phyloP scores from a whole-genome alignment of 2,797 vertebrate species.

The Chelmon rostratus region DNA sequence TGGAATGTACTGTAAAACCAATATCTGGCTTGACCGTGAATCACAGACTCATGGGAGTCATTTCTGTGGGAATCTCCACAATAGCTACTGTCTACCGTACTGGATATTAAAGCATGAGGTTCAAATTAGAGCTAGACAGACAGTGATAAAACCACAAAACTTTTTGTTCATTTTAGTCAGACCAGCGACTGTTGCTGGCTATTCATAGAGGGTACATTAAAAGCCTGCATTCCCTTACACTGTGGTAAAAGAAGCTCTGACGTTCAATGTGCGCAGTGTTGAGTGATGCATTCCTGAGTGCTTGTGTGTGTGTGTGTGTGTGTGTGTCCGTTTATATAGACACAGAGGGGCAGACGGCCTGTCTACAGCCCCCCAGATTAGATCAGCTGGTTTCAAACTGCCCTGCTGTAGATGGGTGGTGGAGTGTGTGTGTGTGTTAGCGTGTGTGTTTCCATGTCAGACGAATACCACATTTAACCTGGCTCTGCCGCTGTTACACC shows the following conservation, averaged over 20 bases:
- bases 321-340: constrained; percentile 74
- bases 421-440: neutral
- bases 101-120: constrained; percentile 60
- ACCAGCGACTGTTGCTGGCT: constrained; percentile 38
- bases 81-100: constrained; percentile 42
- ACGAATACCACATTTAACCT: constrained; percentile 34
- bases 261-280: constrained; percentile 58
- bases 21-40: constrained; percentile 36
- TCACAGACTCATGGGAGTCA: constrained; percentile 45
- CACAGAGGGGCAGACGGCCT: constrained; percentile 76
- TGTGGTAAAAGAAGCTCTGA: constrained; percentile 68
- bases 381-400: constrained; percentile 66
- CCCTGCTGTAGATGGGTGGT: constrained; percentile 39
- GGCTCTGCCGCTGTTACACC: neutral
- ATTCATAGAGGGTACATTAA: constrained; percentile 58
- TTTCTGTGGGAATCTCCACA: constrained; percentile 29
- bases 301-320: constrained; percentile 39
- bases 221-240: constrained; percentile 56
- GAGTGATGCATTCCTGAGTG: constrained; percentile 77
- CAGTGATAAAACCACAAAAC: constrained; percentile 35
- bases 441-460: constrained; percentile 7
- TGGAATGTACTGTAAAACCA: constrained; percentile 45
- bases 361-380: constrained; percentile 81
- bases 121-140: constrained; percentile 64
- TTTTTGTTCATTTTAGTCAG: neutral